A percentile compares a stretch with the other conserved stretches of the same genome.
phyloP scores from a whole-genome alignment of 2,888 invertebrate species.

The Sphaerophoria taeniata region DNA sequence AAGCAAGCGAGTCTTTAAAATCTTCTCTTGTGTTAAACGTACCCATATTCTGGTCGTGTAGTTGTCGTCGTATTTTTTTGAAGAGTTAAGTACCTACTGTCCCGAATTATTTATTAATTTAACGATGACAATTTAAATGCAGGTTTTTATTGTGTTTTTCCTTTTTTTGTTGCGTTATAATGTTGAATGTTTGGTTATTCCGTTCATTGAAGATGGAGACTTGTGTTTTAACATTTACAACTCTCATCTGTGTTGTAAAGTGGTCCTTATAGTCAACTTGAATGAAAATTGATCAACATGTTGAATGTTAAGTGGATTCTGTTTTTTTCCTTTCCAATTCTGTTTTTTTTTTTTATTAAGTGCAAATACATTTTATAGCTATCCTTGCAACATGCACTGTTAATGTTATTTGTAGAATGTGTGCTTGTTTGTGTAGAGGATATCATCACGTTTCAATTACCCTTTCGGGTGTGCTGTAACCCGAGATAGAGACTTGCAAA shows the following conservation, averaged over 20 bases:
- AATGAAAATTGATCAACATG: slow-evolving; percentile 46
- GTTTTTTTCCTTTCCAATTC: too few species aligned
- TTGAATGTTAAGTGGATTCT: slow-evolving; percentile 47
- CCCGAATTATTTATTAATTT: slow-evolving; percentile 56
- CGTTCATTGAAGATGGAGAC: slow-evolving; percentile 33
- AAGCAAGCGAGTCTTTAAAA: too few species aligned
- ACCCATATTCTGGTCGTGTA: too few species aligned
- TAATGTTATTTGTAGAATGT: slow-evolving; percentile 7
- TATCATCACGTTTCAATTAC: slow-evolving; percentile 49
- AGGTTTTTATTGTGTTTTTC: too few species aligned
- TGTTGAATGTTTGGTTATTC: slow-evolving; percentile 5
- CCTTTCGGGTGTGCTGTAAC: slow-evolving; percentile 42
- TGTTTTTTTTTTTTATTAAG: not conserved
- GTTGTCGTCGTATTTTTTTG: not conserved
- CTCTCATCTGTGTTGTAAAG: slow-evolving; percentile 49
- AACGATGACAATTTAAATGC: slow-evolving; percentile 56
- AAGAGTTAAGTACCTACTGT: slow-evolving; percentile 5
- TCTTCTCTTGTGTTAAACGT: too few species aligned
- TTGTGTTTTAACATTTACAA: slow-evolving; percentile 52
- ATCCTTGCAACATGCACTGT: too few species aligned
- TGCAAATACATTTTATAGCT: too few species aligned
- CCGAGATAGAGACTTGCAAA: slow-evolving; percentile 37
- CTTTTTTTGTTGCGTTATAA: slow-evolving; percentile 29
- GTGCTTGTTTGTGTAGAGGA: slow-evolving; percentile 5
- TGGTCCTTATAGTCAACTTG: slow-evolving; percentile 59